Evolutionary conservation across 23 tunicate species (phyloP), one percentile per base, ranked within the genome.

Genomic region (Halocynthia roretzi): DNA sequence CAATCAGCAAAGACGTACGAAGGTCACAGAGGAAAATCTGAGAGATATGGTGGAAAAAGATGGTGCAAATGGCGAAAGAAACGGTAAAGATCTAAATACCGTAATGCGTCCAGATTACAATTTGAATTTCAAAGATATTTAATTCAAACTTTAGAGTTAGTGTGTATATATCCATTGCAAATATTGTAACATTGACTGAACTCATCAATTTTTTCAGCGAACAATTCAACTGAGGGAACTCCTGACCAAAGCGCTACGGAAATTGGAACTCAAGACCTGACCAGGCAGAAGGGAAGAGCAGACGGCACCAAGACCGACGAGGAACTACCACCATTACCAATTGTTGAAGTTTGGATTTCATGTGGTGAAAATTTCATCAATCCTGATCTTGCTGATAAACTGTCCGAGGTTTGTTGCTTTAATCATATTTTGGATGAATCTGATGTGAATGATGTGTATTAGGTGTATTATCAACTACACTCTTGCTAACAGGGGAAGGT

Each of bases 291-390:
- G 10, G 56, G 56, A 53, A 74, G 31, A 10, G 52, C 78, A 44
- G 78, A 74, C 18, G 23, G 22, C 31, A 8, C 6, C 18, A n/a
- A 10, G n/a, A 62, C 55, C 5, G 78, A 74, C 14, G 10, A 8
- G 5, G 23, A 52, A 8, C 44, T 31, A 31, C 44, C 44, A 0
- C 23, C 62, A 5, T 54, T 74, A 56, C 78, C 78, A 4, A 74
- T 54, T 12, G 76, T 89, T 14, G 96, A 89, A 56, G 82, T 89
- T 21, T 89, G 96, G 96, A 85, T 89, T 8, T 89, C 96, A 0
- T 83, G 96, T 44, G 96, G 96, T 10, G 96, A 89, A 63, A 89
- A 83, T 66, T 89, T 89, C 68, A 76, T 89, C 62, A 87, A 72
- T 14, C 88, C 88, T 10, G 68, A 51, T 6, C 64, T 64, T 5